Evolutionary conservation across 30 jellyfish, hydroid and myxozoan genomes (phyloP), one percentile per base, ranked within the genome.

Genomic region (Cassiopea andromeda): DNA sequence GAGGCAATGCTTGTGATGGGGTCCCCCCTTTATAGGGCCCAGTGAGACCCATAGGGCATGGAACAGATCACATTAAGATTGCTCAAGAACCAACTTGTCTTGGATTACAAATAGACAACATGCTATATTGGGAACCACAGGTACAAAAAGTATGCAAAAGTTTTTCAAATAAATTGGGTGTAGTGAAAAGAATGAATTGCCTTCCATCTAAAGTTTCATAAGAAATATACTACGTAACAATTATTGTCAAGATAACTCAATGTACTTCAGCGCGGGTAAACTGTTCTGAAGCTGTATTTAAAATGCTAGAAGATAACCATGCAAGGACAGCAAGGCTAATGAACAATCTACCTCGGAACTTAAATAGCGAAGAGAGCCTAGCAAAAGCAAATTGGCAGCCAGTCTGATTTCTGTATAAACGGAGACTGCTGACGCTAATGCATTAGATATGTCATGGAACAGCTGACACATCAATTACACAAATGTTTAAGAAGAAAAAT

Each of bases 311-410:
- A 72, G 82, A 75, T 85, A 73, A 85, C 93, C 89, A 85, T 74
- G 93, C 93, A 46, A 84, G 92, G 77, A 87, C 85, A 70, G 92
- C 92, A 16, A 60, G 77, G 78, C 84, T 84, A 70, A 73, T 85
- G 73, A 81, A 85, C 93, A 85, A 85, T 76, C 89, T 73, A 64
- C 88, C 88, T 85, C 82, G 50, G 57, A 64, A 73, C 93, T 74
- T 68, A 84, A 84, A 78, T 87, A 84, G 70, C 48, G 92, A 84
- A 84, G 87, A 84, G 85, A 84, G 92, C 86, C 84, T 84, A 4
- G 85, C 77, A 84, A 70, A 78, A 84, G 87, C 87, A 70, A n/a
- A 71, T 61, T 84, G 87, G 92, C 92, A 84, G 92, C 92, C 92
- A 58, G 57, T 84, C 87, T 84, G 77, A 84, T 58, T 70, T 84